Evolutionary conservation across 1,140 invertebrate species (phyloP).

Genomic region (Lepidurus couesii): DNA sequence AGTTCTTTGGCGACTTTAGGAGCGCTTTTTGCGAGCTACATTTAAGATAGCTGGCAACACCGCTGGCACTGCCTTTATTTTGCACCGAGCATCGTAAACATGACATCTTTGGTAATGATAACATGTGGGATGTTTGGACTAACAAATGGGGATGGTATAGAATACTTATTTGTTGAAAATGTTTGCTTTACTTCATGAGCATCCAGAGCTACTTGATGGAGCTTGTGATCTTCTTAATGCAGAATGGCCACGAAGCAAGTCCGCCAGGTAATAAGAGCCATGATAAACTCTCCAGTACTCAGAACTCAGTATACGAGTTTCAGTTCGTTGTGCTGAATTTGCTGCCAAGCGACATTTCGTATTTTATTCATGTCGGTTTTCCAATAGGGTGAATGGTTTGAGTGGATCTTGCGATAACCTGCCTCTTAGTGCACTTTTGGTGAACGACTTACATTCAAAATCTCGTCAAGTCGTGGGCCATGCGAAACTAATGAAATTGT

Average conservation of each 20-base stretch:
- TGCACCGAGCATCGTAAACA: neutral
- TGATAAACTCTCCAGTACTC: too few species aligned
- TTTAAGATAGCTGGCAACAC: too few species aligned
- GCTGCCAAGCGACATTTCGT: neutral
- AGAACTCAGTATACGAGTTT: too few species aligned
- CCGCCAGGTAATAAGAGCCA: conserved; percentile 25
- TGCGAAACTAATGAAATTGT: conserved; percentile 30
- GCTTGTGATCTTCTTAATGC: conserved; percentile 28
- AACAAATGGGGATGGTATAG: too few species aligned
- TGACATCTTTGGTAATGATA: neutral
- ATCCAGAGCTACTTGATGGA: conserved; percentile 13
- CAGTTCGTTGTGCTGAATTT: too few species aligned
- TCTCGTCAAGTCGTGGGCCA: conserved; percentile 23
- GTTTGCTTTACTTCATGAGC: conserved; percentile 24
- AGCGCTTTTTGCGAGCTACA: too few species aligned
- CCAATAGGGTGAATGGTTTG: conserved; percentile 20
- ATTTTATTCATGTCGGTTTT: neutral
- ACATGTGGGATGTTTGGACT: neutral
- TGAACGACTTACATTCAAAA: neutral
- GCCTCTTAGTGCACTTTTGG: conserved; percentile 23
- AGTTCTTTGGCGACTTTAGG: too few species aligned
- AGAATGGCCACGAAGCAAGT: conserved; percentile 31
- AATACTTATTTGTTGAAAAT: neutral
- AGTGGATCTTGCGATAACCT: conserved; percentile 20
- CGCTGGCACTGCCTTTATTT: too few species aligned